These are phyloP conservation scores for Corythucha ciliata DNA, from an alignment of 2,888 invertebrate species.

Conservation along the genomic window DNA sequence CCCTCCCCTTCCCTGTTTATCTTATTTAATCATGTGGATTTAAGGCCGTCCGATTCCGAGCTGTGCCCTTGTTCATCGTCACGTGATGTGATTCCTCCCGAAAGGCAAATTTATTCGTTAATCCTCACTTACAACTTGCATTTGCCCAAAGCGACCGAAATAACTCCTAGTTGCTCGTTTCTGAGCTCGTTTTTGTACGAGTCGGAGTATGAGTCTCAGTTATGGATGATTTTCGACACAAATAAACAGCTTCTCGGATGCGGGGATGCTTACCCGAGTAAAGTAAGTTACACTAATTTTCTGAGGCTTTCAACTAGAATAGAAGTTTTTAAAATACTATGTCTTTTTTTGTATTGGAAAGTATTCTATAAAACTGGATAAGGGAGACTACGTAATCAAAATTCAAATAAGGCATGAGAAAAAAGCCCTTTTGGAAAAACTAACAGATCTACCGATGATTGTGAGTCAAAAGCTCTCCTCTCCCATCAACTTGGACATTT, in stretches of 20 bases:
- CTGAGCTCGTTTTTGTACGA: slow-evolving; percentile 87
- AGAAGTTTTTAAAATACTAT: neutral
- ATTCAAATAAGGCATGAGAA: slow-evolving; percentile 87
- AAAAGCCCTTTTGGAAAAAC: slow-evolving; percentile 70
- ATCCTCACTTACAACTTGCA: slow-evolving; percentile 79
- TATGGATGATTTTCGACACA: slow-evolving; percentile 91
- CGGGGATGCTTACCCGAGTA: slow-evolving; percentile 83
- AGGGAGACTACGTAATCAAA: slow-evolving; percentile 84
- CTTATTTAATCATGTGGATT: slow-evolving; percentile 36
- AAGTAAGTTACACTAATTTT: slow-evolving; percentile 45
- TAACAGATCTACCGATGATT: slow-evolving; percentile 67
- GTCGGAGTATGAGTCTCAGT: slow-evolving; percentile 88
- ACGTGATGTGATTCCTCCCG: slow-evolving; percentile 78
- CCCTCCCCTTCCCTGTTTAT: too few species aligned
- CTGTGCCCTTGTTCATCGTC: slow-evolving; percentile 59
- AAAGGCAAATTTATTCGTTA: slow-evolving; percentile 83
- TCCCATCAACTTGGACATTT: slow-evolving; percentile 52
- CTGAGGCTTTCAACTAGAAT: neutral
- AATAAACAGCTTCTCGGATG: slow-evolving; percentile 78
- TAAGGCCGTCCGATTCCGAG: slow-evolving; percentile 72
- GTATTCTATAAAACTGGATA: slow-evolving; percentile 70
- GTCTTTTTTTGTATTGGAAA: slow-evolving; percentile 27
- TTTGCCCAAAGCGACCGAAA: slow-evolving; percentile 70
- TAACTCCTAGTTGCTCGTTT: slow-evolving; percentile 65
- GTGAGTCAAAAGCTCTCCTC: slow-evolving; percentile 63